phyloP scores from a whole-genome alignment of 2,888 invertebrate species.

The Prostheceraeus crozeri region DNA sequence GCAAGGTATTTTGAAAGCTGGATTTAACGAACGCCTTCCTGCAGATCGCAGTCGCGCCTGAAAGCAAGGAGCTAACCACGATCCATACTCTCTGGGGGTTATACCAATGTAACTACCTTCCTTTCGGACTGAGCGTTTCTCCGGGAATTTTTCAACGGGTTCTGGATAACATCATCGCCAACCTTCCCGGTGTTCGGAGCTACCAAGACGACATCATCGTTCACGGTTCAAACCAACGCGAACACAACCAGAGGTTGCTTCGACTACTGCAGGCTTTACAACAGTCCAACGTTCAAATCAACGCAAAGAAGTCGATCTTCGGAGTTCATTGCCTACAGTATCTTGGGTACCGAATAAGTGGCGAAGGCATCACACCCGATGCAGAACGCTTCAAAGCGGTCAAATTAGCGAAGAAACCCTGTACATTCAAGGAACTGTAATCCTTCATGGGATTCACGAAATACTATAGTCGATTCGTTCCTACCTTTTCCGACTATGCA shows the following conservation, averaged over 20 bases:
- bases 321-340: constrained; percentile 1
- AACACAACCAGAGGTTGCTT: constrained; percentile 2
- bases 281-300: constrained; percentile 11
- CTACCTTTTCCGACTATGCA: constrained; percentile 1
- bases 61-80: not conserved
- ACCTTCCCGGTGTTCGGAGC: not conserved
- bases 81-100: too few relatives aligned
- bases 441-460: not conserved
- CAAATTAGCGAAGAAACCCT: constrained; percentile 1
- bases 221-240: not conserved
- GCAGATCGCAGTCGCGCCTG: not conserved
- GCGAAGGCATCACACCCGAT: constrained; percentile 4
- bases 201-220: constrained; percentile 16
- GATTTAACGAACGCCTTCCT: constrained; percentile 13
- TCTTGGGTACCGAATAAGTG: not conserved
- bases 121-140: too few relatives aligned
- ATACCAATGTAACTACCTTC: too few relatives aligned
- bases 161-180: not conserved
- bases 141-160: not conserved
- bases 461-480: constrained; percentile 23
- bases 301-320: not conserved
- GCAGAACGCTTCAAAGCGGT: not conserved
- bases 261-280: constrained; percentile 7
- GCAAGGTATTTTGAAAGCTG: not conserved
- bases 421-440: not conserved